phyloP scores from a whole-genome alignment of 2,113 vertebrate genomes.

The Calidris pugnax region DNA sequence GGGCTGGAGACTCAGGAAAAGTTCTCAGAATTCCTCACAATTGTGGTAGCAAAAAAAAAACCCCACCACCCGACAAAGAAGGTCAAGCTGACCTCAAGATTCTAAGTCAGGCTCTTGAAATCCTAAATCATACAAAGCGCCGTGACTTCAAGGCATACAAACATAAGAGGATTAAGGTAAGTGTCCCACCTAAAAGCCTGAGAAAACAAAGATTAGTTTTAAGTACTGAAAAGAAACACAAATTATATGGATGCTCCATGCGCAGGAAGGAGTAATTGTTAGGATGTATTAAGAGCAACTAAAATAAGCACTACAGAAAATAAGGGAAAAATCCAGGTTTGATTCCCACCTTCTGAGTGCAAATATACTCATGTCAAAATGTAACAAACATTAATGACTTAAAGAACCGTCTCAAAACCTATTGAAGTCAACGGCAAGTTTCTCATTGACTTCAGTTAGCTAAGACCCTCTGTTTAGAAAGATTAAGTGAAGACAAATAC shows the following conservation, averaged over 20 bases:
- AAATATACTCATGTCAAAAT: slow-evolving; percentile 48
- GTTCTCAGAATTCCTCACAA: slow-evolving; percentile 43
- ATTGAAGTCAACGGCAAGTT: background rate
- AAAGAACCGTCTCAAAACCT: background rate
- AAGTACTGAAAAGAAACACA: slow-evolving; percentile 72
- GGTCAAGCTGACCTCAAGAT: slow-evolving; percentile 73
- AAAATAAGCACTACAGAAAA: slow-evolving; percentile 37
- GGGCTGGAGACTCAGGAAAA: background rate
- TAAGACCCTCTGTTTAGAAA: slow-evolving; percentile 10
- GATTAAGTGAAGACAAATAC: slow-evolving; percentile 40
- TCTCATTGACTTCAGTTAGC: slow-evolving; percentile 11
- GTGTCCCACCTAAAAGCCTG: slow-evolving; percentile 76
- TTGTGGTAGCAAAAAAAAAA: slow-evolving; percentile 22
- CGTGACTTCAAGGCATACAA: slow-evolving; percentile 75
- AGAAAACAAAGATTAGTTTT: slow-evolving; percentile 79
- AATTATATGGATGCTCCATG: slow-evolving; percentile 58
- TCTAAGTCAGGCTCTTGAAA: slow-evolving; percentile 78
- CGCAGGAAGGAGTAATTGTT: slow-evolving; percentile 47
- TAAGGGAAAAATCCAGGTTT: slow-evolving; percentile 23
- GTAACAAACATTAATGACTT: slow-evolving; percentile 1
- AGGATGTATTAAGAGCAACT: slow-evolving; percentile 20
- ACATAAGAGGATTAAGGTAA: slow-evolving; percentile 83
- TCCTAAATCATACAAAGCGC: slow-evolving; percentile 68
- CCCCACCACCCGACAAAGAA: slow-evolving; percentile 58
- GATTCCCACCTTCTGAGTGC: slow-evolving; percentile 59